phyloP scores from a whole-genome alignment of 2,797 vertebrate species.

The Staurois parvus region DNA sequence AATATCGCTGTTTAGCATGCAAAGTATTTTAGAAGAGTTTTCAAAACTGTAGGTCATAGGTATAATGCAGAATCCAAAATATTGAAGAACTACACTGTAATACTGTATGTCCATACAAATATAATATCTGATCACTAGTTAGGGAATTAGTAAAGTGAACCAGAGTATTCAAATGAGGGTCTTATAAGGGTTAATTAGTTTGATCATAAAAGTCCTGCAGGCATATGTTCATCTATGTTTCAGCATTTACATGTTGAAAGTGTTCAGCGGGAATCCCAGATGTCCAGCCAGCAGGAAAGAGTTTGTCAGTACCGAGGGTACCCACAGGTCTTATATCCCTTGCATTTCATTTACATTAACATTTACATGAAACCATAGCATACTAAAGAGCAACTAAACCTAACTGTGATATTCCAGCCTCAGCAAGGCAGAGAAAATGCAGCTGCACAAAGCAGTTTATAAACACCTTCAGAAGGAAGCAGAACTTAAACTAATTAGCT shows the following conservation, averaged over 20 bases:
- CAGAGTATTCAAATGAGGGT: conserved; percentile 24
- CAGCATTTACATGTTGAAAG: conserved; percentile 61
- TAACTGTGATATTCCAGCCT: conserved; percentile 40
- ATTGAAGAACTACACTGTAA: not conserved
- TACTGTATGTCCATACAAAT: not conserved
- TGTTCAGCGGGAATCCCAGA: conserved; percentile 58
- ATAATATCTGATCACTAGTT: not conserved
- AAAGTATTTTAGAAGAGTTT: too few species aligned
- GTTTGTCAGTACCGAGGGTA: conserved; percentile 37
- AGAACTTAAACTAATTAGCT: conserved; percentile 61
- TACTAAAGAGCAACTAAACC: conserved; percentile 28
- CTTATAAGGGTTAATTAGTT: conserved; percentile 49
- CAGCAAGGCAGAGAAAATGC: conserved; percentile 48
- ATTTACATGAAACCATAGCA: conserved; percentile 56
- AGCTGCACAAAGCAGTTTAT: conserved; percentile 46
- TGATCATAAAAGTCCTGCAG: conserved; percentile 43
- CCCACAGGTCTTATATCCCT: conserved; percentile 55
- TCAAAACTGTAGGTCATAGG: too few species aligned
- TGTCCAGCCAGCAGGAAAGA: conserved; percentile 60
- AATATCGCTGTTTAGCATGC: too few species aligned
- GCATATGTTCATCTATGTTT: conserved; percentile 59
- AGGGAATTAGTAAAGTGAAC: not conserved
- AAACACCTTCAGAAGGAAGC: conserved; percentile 59
- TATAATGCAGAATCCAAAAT: too few species aligned
- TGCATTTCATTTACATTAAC: conserved; percentile 52